Conservation (phyloP, 2,113 vertebrate species). For the Ibidorhyncha struthersii region DNA sequence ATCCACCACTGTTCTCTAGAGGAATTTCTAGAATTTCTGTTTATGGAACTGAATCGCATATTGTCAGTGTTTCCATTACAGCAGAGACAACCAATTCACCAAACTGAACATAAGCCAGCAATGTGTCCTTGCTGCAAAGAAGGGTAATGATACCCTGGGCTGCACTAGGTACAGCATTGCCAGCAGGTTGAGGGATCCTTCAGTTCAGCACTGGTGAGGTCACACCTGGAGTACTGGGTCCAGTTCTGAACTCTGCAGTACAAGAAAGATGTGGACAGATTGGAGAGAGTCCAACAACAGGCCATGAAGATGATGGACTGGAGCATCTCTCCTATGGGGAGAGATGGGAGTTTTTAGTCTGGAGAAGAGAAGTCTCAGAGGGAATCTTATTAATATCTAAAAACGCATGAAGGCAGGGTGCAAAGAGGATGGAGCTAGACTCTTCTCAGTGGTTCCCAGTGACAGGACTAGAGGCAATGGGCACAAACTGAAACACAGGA, state of each 20-base stretch:
- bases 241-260: not conserved
- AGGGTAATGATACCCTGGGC: not conserved
- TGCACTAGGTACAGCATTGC: not conserved
- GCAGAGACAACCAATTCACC: not conserved
- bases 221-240: not conserved
- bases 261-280: not conserved
- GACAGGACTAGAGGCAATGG: too few species aligned
- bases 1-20: not conserved
- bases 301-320: not conserved
- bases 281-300: not conserved
- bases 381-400: not conserved
- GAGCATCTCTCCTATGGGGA: not conserved
- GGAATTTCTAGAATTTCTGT: not conserved
- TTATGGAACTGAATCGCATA: not conserved
- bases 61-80: not conserved
- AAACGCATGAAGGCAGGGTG: not conserved
- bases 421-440: too few species aligned
- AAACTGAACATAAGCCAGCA: not conserved
- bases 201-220: not conserved
- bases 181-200: accelerated
- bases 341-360: not conserved
- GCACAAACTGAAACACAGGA: not conserved
- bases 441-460: too few species aligned
- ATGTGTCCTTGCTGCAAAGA: not conserved
- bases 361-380: not conserved